A percentile compares a stretch with the other conserved stretches of the same genome.
Evolutionary conservation across 1,140 invertebrate genomes (phyloP).

Genomic region (Drosophila lowei): DNA sequence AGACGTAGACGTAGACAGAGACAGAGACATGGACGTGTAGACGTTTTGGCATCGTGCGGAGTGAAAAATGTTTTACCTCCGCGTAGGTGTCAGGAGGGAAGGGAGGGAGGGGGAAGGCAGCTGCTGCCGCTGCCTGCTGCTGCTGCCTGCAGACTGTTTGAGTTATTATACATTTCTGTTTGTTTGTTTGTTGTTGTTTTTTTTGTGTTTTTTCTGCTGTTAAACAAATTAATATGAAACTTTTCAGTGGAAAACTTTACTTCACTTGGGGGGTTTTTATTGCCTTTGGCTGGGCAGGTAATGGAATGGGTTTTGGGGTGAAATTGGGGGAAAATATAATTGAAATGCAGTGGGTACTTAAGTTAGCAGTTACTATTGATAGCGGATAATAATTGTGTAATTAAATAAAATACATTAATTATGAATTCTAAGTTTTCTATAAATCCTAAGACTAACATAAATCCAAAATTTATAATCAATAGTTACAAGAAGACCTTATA

Average conservation of each 20-base stretch:
- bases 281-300: neutral
- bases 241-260: conserved; percentile 35
- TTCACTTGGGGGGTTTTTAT: conserved; percentile 11
- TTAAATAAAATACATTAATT: too few species aligned
- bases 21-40: conserved; percentile 52
- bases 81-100: conserved; percentile 51
- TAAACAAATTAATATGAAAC: conserved; percentile 58
- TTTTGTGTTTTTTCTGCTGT: conserved; percentile 26
- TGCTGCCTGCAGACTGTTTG: conserved; percentile 25
- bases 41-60: conserved; percentile 62
- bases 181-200: conserved; percentile 7
- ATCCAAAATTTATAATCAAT: too few species aligned
- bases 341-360: too few species aligned
- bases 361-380: too few species aligned
- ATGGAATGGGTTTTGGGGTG: too few species aligned
- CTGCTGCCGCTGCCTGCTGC: conserved; percentile 16
- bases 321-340: too few species aligned
- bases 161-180: conserved; percentile 53
- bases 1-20: conserved; percentile 42
- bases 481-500: too few species aligned
- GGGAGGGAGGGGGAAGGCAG: conserved; percentile 10
- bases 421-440: too few species aligned
- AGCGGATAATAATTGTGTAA: too few species aligned
- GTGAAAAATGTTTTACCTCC: conserved; percentile 47
- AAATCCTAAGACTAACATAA: too few species aligned